Conservation (phyloP, 2,888 invertebrate species). For the Apeira syringaria region DNA sequence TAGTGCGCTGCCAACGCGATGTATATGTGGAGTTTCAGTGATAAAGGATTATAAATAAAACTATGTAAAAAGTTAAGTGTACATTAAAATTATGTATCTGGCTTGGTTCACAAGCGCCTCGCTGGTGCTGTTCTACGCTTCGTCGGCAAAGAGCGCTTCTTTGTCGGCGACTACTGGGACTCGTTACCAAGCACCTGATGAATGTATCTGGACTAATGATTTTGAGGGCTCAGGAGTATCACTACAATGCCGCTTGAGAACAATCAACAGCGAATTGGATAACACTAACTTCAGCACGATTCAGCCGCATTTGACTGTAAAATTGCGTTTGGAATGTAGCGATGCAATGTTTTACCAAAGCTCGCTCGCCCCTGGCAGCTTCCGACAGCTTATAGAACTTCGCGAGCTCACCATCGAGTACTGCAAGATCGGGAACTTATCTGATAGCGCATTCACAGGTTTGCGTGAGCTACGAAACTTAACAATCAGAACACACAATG, state of each 20-base stretch:
- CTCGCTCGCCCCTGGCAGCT: constrained; percentile 89
- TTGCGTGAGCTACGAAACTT: constrained; percentile 90
- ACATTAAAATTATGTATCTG: constrained; percentile 69
- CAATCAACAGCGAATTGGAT: constrained; percentile 92
- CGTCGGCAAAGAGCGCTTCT: constrained; percentile 71
- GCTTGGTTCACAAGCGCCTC: constrained; percentile 66
- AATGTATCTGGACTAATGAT: constrained; percentile 91
- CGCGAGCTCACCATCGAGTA: constrained; percentile 91
- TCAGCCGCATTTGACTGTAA: constrained; percentile 91
- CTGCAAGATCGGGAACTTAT: constrained; percentile 92
- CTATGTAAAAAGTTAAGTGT: constrained; percentile 74
- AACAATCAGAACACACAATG: constrained; percentile 92
- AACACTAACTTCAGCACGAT: constrained; percentile 93
- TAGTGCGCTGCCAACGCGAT: constrained; percentile 57
- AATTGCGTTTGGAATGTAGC: constrained; percentile 90
- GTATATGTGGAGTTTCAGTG: constrained; percentile 67
- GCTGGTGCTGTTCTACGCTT: constrained; percentile 68
- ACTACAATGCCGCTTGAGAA: constrained; percentile 88
- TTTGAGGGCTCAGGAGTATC: constrained; percentile 87
- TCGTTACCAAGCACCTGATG: constrained; percentile 91
- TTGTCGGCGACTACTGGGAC: constrained; percentile 78
- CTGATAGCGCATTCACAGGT: constrained; percentile 92
- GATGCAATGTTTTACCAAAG: constrained; percentile 92
- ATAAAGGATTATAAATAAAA: constrained; percentile 62
- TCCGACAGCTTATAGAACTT: constrained; percentile 89